Conservation (phyloP, 2,797 vertebrate genomes). For the Aphelocoma californica region DNA sequence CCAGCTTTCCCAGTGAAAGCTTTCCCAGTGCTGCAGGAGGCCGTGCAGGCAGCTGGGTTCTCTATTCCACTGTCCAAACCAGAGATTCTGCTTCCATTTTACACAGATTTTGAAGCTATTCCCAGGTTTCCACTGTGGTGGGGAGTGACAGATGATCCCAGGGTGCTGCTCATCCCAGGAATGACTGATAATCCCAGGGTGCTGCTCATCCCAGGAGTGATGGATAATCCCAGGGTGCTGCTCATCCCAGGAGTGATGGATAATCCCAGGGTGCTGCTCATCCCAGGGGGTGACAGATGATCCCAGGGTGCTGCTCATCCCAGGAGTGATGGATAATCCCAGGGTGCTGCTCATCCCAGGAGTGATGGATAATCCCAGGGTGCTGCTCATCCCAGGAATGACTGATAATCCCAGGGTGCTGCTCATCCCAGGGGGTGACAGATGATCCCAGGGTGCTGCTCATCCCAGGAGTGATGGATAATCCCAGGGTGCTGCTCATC, state of each 20-base stretch:
- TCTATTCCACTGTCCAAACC: background rate
- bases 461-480: too few species aligned
- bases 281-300: background rate
- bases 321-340: accelerated
- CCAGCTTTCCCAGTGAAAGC: background rate
- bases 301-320: too few species aligned
- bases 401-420: background rate
- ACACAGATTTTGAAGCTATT: background rate
- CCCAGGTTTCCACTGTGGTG: accelerated
- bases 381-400: too few species aligned
- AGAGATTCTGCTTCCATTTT: background rate
- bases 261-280: too few species aligned
- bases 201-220: background rate
- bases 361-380: background rate
- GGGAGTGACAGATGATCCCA: background rate
- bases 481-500: too few species aligned
- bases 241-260: background rate
- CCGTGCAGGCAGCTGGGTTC: background rate
- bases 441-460: background rate
- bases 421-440: background rate
- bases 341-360: background rate
- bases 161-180: too few species aligned
- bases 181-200: too few species aligned
- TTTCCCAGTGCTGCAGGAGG: background rate
- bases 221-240: background rate